A percentile compares a stretch with the other conserved stretches of the same genome.
phyloP scores from a whole-genome alignment of 2,113 vertebrate genomes.

The Sterna hirundo region DNA sequence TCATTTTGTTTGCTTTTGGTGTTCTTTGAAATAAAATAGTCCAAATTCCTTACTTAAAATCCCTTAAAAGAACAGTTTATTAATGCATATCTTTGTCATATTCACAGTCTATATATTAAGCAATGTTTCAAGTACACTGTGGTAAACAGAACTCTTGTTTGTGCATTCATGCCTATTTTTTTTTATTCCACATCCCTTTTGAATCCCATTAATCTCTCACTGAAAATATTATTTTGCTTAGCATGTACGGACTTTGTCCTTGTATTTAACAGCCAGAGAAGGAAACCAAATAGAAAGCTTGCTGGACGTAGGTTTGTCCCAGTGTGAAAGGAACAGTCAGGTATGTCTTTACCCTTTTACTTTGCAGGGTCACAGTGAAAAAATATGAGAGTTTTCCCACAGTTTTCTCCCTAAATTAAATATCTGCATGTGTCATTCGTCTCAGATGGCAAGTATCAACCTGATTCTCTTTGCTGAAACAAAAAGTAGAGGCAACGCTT shows the following conservation, averaged over 20 bases:
- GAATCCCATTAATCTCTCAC: neutral
- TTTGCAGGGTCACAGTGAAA: neutral
- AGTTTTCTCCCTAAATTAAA: neutral
- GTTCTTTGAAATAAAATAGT: neutral
- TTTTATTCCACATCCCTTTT: neutral
- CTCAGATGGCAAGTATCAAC: neutral
- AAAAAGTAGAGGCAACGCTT: neutral
- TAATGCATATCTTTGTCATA: neutral
- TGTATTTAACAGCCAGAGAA: neutral
- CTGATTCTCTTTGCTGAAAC: neutral
- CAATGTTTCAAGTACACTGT: neutral
- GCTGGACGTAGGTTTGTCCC: neutral
- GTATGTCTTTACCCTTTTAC: neutral
- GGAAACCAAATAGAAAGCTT: neutral
- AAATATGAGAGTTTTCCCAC: neutral
- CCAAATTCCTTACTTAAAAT: neutral
- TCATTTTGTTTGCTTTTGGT: conserved; percentile 10
- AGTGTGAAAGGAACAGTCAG: neutral
- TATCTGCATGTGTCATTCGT: neutral
- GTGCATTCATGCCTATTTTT: neutral
- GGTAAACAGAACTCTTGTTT: neutral
- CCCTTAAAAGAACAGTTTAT: neutral
- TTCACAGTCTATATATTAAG: neutral
- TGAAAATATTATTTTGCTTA: neutral
- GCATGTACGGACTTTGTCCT: neutral